A percentile compares a stretch with the other conserved stretches of the same genome.
Conservation (phyloP, 1,140 invertebrate genomes). For the Lethocerus indicus region DNA sequence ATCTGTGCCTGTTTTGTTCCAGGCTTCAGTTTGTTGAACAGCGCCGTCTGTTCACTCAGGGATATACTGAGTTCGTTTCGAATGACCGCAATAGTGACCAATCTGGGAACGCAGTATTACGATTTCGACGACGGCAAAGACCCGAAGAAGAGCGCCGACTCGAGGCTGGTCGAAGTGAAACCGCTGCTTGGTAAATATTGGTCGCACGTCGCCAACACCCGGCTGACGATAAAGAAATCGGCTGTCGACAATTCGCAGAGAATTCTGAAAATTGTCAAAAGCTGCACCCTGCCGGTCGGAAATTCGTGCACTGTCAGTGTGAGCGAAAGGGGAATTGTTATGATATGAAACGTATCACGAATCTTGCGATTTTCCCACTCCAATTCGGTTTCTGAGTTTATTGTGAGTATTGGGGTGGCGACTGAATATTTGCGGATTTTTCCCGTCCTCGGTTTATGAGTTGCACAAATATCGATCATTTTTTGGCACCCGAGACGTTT, state of each 20-base stretch:
- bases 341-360: too few species aligned
- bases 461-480: too few species aligned
- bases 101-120: conserved; percentile 12
- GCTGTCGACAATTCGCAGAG: neutral
- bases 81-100: conserved; percentile 10
- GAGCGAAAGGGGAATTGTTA: too few species aligned
- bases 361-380: too few species aligned
- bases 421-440: too few species aligned
- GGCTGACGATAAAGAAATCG: conserved; percentile 10
- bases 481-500: too few species aligned
- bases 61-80: conserved; percentile 7
- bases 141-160: neutral
- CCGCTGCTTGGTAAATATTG: conserved; percentile 18
- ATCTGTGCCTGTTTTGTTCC: too few species aligned
- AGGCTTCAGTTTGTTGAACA: conserved; percentile 18
- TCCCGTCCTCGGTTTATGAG: too few species aligned
- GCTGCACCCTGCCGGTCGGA: conserved; percentile 7
- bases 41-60: conserved; percentile 12
- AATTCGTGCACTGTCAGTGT: too few species aligned
- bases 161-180: conserved; percentile 7
- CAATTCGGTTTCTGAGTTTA: too few species aligned
- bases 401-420: too few species aligned
- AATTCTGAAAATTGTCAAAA: conserved; percentile 7
- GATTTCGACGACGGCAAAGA: conserved; percentile 8
- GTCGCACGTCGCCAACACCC: conserved; percentile 15